phyloP scores from a whole-genome alignment of 2,888 invertebrate species.

The Andrena trimmerana region DNA sequence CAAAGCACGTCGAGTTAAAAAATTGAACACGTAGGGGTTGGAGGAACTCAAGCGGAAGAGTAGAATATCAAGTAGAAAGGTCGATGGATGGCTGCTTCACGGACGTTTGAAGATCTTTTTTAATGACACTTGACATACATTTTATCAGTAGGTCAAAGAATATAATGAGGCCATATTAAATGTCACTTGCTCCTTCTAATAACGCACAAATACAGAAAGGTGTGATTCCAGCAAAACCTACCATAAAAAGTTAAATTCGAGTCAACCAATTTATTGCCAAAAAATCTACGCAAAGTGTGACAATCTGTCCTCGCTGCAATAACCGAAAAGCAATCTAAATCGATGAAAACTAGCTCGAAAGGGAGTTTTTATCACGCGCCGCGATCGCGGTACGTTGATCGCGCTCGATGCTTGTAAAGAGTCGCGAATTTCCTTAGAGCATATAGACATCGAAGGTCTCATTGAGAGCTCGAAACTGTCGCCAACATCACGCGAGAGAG shows the following conservation, averaged over 20 bases:
- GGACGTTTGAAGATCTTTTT: slow-evolving; percentile 9
- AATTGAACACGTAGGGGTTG: slow-evolving; percentile 6
- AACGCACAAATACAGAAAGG: too few species aligned
- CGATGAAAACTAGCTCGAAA: slow-evolving; percentile 15
- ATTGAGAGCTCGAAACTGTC: too few species aligned
- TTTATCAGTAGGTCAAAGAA: neutral
- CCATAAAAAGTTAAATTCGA: neutral
- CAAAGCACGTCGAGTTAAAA: neutral
- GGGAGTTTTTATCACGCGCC: neutral
- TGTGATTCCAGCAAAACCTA: too few species aligned
- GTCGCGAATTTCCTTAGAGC: neutral
- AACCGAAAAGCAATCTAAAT: neutral
- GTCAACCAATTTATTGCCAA: neutral
- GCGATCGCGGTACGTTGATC: neutral
- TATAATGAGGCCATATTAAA: neutral
- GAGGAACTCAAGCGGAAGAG: neutral
- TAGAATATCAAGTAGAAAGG: slow-evolving; percentile 16
- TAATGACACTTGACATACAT: slow-evolving; percentile 8
- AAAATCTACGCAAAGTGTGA: too few species aligned
- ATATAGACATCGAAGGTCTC: too few species aligned
- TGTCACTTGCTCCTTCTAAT: neutral
- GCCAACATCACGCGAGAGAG: too few species aligned
- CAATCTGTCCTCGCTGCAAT: too few species aligned
- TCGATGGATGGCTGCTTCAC: neutral
- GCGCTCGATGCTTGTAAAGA: neutral